Conservation (phyloP, 2,797 vertebrate species). For the Chlorospingus flavigularis region DNA sequence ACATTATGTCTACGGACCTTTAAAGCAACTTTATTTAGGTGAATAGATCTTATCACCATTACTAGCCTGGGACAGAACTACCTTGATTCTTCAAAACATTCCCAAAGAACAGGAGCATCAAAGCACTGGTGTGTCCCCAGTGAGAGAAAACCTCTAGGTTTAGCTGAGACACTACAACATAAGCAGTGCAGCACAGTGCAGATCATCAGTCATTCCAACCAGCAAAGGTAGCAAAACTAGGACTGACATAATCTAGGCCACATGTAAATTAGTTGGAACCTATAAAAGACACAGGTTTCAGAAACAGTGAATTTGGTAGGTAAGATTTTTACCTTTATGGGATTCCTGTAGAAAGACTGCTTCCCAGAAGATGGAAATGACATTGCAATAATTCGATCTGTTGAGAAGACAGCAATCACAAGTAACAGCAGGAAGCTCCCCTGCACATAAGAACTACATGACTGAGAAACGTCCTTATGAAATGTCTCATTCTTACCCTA, state of each 20-base stretch:
- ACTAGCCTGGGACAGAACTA: background rate
- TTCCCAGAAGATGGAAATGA: conserved; percentile 95
- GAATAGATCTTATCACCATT: background rate
- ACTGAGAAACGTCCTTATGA: background rate
- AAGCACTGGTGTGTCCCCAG: background rate
- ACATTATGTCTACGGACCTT: background rate
- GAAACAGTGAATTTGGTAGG: background rate
- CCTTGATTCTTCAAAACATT: background rate
- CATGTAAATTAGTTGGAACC: background rate
- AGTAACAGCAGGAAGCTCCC: background rate
- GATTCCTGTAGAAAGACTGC: conserved; percentile 93
- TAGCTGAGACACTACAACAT: background rate
- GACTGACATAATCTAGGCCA: background rate
- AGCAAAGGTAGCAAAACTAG: background rate
- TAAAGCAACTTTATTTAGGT: background rate
- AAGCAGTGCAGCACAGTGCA: background rate
- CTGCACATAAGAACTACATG: background rate
- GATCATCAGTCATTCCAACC: background rate
- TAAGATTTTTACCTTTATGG: conserved; percentile 81
- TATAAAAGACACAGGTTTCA: background rate
- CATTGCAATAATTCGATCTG: conserved; percentile 96
- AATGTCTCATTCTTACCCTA: background rate
- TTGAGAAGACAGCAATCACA: conserved; percentile 1
- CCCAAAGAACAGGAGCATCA: background rate
- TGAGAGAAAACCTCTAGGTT: background rate